A percentile compares a stretch with the other conserved stretches of the same genome.
Evolutionary conservation across 2,797 vertebrate genomes (phyloP).

Genomic region (Tragelaphus oryx): DNA sequence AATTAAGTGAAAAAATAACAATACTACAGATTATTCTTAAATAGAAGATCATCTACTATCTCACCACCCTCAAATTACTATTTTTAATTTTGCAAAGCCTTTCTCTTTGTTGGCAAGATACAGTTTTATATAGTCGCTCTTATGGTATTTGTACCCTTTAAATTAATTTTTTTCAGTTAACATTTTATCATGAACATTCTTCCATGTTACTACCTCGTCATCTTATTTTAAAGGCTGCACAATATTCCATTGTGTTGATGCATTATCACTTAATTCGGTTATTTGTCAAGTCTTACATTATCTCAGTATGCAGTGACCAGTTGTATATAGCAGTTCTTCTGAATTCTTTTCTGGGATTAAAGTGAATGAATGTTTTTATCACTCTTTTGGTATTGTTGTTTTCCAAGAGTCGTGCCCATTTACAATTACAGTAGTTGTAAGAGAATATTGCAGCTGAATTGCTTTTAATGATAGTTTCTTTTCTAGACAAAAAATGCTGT

Average conservation of each 20-base stretch:
- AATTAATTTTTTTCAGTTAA: not conserved
- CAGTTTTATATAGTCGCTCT: not conserved
- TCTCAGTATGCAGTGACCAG: not conserved
- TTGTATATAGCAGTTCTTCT: conserved; percentile 13
- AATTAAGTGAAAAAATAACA: not conserved
- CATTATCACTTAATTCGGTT: not conserved
- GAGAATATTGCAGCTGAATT: conserved; percentile 9
- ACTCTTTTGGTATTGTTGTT: not conserved
- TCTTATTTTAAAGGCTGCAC: not conserved
- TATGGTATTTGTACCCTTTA: not conserved
- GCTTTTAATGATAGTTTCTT: conserved; percentile 61
- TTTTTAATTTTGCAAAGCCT: not conserved
- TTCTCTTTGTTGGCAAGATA: not conserved
- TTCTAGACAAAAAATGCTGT: conserved; percentile 82
- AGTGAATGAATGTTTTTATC: conserved; percentile 12
- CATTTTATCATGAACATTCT: not conserved
- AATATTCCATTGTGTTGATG: not conserved
- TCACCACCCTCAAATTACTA: not conserved
- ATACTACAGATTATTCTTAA: not conserved
- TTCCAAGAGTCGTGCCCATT: not conserved
- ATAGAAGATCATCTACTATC: not conserved
- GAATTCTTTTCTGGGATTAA: conserved; percentile 9
- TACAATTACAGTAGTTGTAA: not conserved
- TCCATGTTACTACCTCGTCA: not conserved
- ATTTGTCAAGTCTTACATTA: not conserved